phyloP scores from a whole-genome alignment of 2,113 vertebrate species.

The Hydropotes inermis region DNA sequence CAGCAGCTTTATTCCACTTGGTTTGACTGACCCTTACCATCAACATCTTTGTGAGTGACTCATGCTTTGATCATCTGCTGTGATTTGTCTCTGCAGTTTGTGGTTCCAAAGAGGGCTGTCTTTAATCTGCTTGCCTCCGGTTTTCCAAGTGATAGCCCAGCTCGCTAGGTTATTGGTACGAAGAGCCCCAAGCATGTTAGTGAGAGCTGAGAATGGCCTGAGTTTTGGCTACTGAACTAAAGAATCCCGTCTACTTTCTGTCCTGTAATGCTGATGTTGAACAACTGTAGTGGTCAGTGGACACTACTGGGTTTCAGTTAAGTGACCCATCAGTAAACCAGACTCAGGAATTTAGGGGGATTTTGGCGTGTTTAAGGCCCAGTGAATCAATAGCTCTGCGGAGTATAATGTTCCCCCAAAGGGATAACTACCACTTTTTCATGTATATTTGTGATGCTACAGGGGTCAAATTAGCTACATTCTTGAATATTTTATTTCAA shows the following conservation, averaged over 20 bases:
- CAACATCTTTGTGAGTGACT: background rate
- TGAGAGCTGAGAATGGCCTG: background rate
- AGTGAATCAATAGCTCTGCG: background rate
- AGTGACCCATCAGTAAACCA: background rate
- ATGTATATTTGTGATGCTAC: background rate
- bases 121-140: background rate
- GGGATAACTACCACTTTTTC: background rate
- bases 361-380: background rate
- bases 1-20: background rate
- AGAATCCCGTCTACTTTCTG: background rate
- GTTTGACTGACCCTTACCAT: background rate
- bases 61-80: background rate
- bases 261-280: background rate
- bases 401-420: background rate
- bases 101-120: background rate
- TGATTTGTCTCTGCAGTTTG: background rate
- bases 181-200: background rate
- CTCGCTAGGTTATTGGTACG: background rate
- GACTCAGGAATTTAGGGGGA: background rate
- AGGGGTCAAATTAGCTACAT: background rate
- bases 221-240: background rate
- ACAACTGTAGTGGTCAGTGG: background rate
- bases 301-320: background rate
- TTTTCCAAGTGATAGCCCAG: background rate
- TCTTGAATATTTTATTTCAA: background rate